Percentiles rank a stretch among this genome's conserved stretches.
phyloP scores from a whole-genome alignment of 2,113 vertebrate genomes.

The Orthonyx spaldingii region DNA sequence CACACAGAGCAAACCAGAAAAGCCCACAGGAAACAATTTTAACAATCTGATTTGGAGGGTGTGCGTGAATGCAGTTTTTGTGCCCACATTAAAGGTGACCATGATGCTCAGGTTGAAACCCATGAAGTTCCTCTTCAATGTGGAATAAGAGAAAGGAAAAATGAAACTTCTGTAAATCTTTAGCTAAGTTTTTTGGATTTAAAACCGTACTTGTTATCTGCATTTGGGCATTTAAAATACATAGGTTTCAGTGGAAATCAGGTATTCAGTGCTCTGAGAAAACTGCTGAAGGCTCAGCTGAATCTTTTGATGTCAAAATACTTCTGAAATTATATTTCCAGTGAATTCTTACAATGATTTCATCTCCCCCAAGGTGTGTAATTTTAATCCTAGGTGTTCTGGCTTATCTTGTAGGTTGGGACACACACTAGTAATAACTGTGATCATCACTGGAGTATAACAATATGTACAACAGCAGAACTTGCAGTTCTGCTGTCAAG shows the following conservation, averaged over 20 bases:
- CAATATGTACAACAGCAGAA: not conserved
- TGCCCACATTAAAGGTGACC: not conserved
- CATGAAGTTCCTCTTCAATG: not conserved
- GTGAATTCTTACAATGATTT: not conserved
- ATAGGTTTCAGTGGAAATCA: not conserved
- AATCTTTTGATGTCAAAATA: not conserved
- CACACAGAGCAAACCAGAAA: not conserved
- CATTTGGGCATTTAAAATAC: not conserved
- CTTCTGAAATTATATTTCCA: not conserved
- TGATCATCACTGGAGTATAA: not conserved
- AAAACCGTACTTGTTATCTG: not conserved
- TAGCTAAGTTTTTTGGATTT: not conserved
- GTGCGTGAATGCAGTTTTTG: not conserved
- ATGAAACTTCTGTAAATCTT: not conserved
- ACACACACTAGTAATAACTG: not conserved
- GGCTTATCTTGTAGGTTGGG: not conserved
- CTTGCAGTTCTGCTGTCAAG: slow-evolving; percentile 11
- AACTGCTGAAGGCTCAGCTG: not conserved
- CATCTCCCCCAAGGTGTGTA: not conserved
- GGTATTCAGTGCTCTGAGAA: not conserved
- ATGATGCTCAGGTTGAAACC: not conserved
- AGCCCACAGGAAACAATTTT: not conserved
- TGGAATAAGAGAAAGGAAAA: not conserved
- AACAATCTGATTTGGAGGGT: not conserved
- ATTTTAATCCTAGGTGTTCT: slow-evolving; percentile 22